Evolutionary conservation across 2,888 invertebrate species (phyloP), one percentile per base, ranked within the genome.

Genomic region (Thymelicus sylvestris): DNA sequence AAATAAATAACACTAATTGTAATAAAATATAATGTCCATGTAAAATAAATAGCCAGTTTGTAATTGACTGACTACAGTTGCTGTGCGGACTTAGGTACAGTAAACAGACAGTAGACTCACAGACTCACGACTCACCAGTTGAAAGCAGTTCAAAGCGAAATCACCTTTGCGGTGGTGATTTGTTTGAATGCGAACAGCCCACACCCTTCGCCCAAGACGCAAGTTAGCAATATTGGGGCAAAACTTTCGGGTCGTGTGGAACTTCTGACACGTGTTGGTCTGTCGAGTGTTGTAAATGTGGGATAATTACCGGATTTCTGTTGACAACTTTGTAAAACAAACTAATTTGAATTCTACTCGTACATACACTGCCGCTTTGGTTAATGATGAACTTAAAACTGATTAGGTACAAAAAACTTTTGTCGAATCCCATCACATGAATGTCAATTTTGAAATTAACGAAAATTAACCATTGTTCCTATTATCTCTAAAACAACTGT

Each of bases 251-350:
- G 61, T 50, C 38, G 50, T 24, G 63, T 52, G 52, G 52, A 64
- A 48, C 41, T 55, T 55, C 31, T 55, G 44, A 60, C 50, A 61
- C 62, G 62, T 62, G 68, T 62, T 55, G 68, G 61, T 68, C 62
- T 55, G 55, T 48, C 52, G 68, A 68, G 62, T 55, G 68, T 48
- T 31, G 55, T 63, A 62, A 61, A 62, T 68, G 68, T 68, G 62
- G 62, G 62, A 48, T 68, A 68, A 68, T 68, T 62, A 68, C 62
- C 52, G 68, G 68, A 55, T 68, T 31, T 68, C 24, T 55, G 62
- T 41, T 68, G 62, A 68, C 52, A 55, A 68, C 44, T 62, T 62
- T 68, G 55, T 55, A 44, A 7, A 63, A 24, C 68, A 31, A 68
- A 63, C 55, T 68, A 44, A 62, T 62, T 68, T 63, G 62, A 24